Conservation (phyloP, 2,113 vertebrate genomes). For the Lycaon pictus region DNA sequence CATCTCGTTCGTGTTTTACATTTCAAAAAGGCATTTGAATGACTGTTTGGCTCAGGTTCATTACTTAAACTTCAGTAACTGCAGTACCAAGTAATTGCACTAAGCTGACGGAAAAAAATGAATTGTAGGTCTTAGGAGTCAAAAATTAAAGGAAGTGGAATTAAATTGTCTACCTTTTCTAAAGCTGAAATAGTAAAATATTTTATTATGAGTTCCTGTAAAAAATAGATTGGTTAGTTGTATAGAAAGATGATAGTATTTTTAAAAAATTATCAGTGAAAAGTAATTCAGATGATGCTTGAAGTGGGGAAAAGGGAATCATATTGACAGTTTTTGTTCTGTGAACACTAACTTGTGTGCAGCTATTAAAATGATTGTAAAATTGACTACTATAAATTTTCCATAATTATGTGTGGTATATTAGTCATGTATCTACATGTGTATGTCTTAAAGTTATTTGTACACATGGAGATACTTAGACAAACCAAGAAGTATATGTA, state of each 20-base stretch:
- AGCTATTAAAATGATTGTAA: constrained; percentile 85
- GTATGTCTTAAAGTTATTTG: constrained; percentile 82
- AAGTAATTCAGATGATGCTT: constrained; percentile 52
- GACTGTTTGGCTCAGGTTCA: constrained; percentile 75
- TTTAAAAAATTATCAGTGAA: constrained; percentile 45
- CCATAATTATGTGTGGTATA: constrained; percentile 76
- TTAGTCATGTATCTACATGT: constrained; percentile 81
- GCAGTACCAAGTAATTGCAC: constrained; percentile 76
- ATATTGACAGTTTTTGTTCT: constrained; percentile 73
- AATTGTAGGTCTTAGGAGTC: constrained; percentile 60
- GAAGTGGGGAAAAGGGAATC: constrained; percentile 32
- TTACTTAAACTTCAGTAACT: constrained; percentile 61
- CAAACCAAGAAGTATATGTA: constrained; percentile 67
- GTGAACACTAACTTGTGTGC: constrained; percentile 83
- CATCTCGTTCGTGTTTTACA: constrained; percentile 22
- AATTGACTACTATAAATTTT: constrained; percentile 83
- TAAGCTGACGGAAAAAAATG: constrained; percentile 32
- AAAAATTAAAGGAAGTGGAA: constrained; percentile 36
- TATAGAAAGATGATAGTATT: constrained; percentile 69
- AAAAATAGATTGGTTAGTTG: constrained; percentile 47
- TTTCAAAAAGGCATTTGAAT: constrained; percentile 67
- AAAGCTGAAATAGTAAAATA: constrained; percentile 74
- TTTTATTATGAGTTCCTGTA: constrained; percentile 77
- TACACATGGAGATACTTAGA: constrained; percentile 81
- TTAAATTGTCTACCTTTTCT: constrained; percentile 71